phyloP scores from a whole-genome alignment of 1,140 invertebrate species.

The honey bee (Apis mellifera) region DNA sequence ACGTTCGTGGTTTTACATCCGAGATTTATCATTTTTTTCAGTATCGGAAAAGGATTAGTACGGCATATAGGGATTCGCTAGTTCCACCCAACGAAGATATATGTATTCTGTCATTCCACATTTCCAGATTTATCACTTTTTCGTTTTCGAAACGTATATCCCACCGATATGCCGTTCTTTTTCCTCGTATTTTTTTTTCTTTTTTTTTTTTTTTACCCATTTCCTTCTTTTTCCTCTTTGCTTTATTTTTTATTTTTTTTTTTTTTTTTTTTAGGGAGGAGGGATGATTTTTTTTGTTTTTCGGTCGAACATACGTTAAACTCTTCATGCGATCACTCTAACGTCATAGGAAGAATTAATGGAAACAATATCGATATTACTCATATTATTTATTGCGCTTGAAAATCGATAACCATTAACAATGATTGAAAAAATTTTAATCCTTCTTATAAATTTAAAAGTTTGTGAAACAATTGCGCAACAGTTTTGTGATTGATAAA shows the following conservation, averaged over 20 bases:
- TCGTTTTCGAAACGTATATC: slow-evolving; percentile 61
- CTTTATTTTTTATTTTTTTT: neutral
- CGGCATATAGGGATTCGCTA: slow-evolving; percentile 65
- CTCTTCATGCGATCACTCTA: neutral
- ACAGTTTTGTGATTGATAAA: too few relatives aligned
- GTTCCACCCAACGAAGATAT: slow-evolving; percentile 66
- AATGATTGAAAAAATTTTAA: neutral
- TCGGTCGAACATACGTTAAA: slow-evolving; percentile 23
- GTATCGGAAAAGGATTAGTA: slow-evolving; percentile 67
- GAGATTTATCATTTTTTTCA: slow-evolving; percentile 68
- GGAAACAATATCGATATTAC: neutral
- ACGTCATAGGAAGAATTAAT: slow-evolving; percentile 30
- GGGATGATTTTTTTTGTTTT: neutral
- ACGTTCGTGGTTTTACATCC: slow-evolving; percentile 62
- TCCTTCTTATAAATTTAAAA: neutral
- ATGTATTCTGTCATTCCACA: slow-evolving; percentile 64
- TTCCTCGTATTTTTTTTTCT: slow-evolving; percentile 4
- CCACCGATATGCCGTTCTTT: slow-evolving; percentile 25
- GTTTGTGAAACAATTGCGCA: too few relatives aligned
- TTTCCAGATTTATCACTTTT: slow-evolving; percentile 68
- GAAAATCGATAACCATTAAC: neutral
- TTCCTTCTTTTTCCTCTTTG: too few relatives aligned
- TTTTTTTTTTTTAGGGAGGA: neutral
- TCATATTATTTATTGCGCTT: neutral
- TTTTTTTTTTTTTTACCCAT: neutral